Conservation (phyloP, 1,140 invertebrate species). For the Centruroides sculpturatus region DNA sequence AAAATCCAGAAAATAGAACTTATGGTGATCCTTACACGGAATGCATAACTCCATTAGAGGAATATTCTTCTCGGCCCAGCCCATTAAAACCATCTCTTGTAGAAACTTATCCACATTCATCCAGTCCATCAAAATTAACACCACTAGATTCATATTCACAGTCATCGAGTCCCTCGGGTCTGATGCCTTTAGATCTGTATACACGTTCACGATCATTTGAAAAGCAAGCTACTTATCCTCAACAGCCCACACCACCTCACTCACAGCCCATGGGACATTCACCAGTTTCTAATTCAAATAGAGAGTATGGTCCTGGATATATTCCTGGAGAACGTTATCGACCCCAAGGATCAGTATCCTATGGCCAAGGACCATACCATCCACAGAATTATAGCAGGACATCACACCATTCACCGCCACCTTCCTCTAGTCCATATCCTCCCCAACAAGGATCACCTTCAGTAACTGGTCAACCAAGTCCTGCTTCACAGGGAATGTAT, state of each 20-base stretch:
- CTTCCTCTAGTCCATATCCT: not conserved
- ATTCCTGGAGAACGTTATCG: not conserved
- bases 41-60: conserved; percentile 3
- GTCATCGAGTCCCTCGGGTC: conserved; percentile 9
- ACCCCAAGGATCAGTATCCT: not conserved
- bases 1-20: too few species aligned
- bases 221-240: not conserved
- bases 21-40: too few species aligned
- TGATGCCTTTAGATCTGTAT: conserved; percentile 11
- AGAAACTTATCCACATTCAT: conserved; percentile 9
- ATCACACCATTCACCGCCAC: not conserved
- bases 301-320: not conserved
- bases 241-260: not conserved
- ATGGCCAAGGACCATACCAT: not conserved
- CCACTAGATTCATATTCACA: conserved; percentile 10
- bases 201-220: conserved; percentile 1
- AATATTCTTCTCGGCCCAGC: conserved; percentile 10
- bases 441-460: conserved; percentile 3
- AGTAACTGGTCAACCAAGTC: conserved; percentile 4
- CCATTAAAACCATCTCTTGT: conserved; percentile 11
- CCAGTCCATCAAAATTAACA: conserved; percentile 7
- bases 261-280: not conserved
- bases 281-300: not conserved
- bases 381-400: not conserved
- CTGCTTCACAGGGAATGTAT: not conserved